Base-by-base conservation (phyloP, 2,888 invertebrate genomes). In the Parelbella ahira region DNA sequence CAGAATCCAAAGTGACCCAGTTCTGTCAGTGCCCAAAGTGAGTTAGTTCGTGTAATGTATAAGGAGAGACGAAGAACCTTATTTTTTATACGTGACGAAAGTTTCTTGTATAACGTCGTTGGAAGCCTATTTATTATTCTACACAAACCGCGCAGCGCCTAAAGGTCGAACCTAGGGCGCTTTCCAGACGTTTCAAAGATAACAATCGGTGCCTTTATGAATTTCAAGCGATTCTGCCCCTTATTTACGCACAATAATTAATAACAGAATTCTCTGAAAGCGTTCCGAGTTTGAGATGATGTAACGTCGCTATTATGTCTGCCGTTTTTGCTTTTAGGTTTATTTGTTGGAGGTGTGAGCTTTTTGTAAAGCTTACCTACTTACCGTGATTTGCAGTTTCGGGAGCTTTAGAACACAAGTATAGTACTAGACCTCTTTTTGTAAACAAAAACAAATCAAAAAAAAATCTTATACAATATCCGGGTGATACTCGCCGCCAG, bases 121-220 rank as follows among this genome's bases (percentile, higher is more conserved):
- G 34, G 37, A 27, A 45, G 36, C 34, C 34, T 50, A 37, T 47
- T 51, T 42, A 42, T 48, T 49, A 49, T 54, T 51, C 49, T n/a
- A 32, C 38, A 42, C 47, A 48, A 49, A 45, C 20, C 46, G 15
- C 28, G 15, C 10, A 33, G 13, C 37, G 45, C 29, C 29, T 41
- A 33, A 45, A 49, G 49, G 51, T 50, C 50, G 47, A 41, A 28
- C 21, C 21, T 42, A 42, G 28, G 34, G 42, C 42, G 28, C 28
- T 41, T 44, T 38, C 34, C 25, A 49, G 47, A 47, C 48, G 43
- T 42, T 37, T 32, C 27, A 11, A 34, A 24, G 41, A 45, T 25
- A 37, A 36, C 44, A 30, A 37, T 28, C 37, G 44, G 7, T 12
- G 36, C 34, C 21, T 42, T 23, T 28, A 21, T 34, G 23, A 42